Evolutionary conservation across 1,140 invertebrate genomes (phyloP).

Genomic region (Diachasma alloeum): DNA sequence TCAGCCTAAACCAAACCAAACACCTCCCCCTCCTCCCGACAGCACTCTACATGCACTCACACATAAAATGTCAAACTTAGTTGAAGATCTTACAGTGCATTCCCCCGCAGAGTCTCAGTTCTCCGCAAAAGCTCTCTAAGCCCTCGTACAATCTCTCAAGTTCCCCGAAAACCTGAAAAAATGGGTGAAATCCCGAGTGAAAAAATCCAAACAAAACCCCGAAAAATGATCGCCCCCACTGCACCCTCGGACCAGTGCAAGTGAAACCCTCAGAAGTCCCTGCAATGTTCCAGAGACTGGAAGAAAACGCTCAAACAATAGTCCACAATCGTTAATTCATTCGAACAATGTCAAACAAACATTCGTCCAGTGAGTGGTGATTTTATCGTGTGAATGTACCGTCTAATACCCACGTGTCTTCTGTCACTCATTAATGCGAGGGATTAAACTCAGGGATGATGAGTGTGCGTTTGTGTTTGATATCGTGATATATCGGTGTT

Average conservation of each 20-base stretch:
- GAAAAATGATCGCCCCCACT: too few species aligned
- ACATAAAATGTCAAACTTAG: background rate
- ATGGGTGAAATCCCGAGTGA: background rate
- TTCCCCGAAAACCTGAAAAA: background rate
- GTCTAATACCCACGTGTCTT: background rate
- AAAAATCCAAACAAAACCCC: too few species aligned
- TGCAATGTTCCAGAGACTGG: too few species aligned
- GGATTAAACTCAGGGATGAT: background rate
- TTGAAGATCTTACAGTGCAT: background rate
- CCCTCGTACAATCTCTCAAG: too few species aligned
- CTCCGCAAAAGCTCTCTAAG: background rate
- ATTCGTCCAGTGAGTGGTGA: background rate
- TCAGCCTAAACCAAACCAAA: background rate
- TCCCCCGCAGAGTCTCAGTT: background rate
- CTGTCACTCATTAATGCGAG: background rate
- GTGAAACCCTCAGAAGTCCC: too few species aligned
- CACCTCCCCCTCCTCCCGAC: background rate
- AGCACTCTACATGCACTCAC: background rate
- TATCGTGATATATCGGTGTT: constrained; percentile 4
- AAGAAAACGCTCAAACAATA: too few species aligned
- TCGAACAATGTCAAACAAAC: background rate
- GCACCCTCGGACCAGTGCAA: too few species aligned
- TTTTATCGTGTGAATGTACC: background rate
- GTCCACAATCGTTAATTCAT: background rate
- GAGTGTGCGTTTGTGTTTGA: constrained; percentile 11